Conservation (phyloP, 2,113 vertebrate species). For the Lasiurus borealis region DNA sequence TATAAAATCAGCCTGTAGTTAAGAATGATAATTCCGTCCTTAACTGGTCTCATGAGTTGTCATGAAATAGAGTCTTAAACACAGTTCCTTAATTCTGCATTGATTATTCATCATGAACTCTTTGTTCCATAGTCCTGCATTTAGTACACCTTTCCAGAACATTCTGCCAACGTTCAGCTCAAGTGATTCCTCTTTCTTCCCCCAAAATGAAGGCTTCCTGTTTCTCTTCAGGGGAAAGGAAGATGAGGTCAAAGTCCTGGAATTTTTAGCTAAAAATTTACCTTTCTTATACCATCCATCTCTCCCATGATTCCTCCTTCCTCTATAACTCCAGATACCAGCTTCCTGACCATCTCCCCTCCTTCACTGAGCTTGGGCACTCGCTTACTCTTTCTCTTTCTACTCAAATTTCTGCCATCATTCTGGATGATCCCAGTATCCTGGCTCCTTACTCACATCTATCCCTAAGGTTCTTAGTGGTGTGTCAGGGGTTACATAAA, state of each 20-base stretch:
- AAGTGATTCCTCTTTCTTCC: background rate
- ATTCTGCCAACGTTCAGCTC: background rate
- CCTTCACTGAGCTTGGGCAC: background rate
- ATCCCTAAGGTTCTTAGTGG: background rate
- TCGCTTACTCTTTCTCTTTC: background rate
- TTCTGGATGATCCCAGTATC: background rate
- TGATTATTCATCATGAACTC: background rate
- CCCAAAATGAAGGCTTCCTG: background rate
- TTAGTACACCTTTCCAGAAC: background rate
- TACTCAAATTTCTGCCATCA: background rate
- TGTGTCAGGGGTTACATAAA: background rate
- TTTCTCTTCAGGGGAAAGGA: background rate
- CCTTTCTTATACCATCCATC: no score
- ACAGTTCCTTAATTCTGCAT: background rate
- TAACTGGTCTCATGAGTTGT: background rate
- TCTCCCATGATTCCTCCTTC: background rate
- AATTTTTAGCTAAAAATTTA: background rate
- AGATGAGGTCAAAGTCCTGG: background rate
- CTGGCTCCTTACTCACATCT: background rate
- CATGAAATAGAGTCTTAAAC: background rate
- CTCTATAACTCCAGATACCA: background rate
- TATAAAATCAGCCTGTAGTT: background rate
- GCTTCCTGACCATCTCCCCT: background rate
- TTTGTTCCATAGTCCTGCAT: background rate
- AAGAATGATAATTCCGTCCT: background rate